Evolutionary conservation across 1,140 invertebrate genomes (phyloP), one percentile per base, ranked within the genome.

Genomic region (Paraescarpia echinospica): DNA sequence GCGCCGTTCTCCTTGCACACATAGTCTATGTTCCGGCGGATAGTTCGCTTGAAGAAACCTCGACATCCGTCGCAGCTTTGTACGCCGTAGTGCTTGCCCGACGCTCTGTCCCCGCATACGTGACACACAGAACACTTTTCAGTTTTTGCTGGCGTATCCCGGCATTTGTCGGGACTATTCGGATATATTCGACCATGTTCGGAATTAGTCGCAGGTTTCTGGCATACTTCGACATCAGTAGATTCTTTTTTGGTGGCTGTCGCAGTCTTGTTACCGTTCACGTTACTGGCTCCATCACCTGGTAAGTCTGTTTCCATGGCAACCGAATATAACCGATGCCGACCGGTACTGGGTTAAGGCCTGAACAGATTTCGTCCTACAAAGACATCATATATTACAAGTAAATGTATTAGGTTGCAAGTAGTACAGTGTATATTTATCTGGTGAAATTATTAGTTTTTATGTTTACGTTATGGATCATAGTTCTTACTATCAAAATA

Each of bases 1-100:
- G 97, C 97, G 0, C 98, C 98, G 93, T 97, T 98, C 96, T 99
- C 98, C 95, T 99, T 99, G 95, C 98, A 99, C 6, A 98, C 97
- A 90, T 93, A 93, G 35, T 92, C 35, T 59, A 93, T 91, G 59
- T 93, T 93, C 94, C 98, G 98, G 14, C 93, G 92, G 90, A 93
- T 92, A 51, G 92, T 93, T 34, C 98, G 96, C 96, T 99, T 99
- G 96, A 99, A 99, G 96, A 99, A 99, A 88, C 98, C 98, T 89
- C 98, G 96, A 95, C 98, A 99, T 0, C 96, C 96, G 92, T 96
- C 96, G 93, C 96, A 96, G 93, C 95, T 96, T 90, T 95, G 94
- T 0, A 96, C 96, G 5, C 96, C 96, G 92, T 96, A 96, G 92
- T 96, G 96, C 91, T 95, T 95, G 0, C 96, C 96, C 34, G 95